Conservation (phyloP, 2,113 vertebrate species). For the Mus musculus region DNA sequence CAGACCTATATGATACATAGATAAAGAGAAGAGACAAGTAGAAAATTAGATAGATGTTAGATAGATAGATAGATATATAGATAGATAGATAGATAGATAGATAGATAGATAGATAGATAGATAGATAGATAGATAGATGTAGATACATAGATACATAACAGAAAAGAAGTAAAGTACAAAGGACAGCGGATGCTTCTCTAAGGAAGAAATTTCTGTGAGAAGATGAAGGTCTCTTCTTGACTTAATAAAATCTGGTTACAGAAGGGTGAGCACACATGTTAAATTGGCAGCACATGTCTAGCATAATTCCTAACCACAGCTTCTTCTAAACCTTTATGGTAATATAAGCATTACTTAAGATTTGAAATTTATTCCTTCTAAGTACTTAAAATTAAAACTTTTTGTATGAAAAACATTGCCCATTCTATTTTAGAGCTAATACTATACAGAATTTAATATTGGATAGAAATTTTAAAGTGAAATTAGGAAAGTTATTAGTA, state of each 20-base stretch:
- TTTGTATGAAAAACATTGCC: not conserved
- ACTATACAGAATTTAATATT: not conserved
- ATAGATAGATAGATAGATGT: not conserved
- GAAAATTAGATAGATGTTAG: no score
- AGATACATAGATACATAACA: not conserved
- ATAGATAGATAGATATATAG: no score
- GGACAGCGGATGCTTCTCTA: not conserved
- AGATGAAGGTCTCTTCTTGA: not conserved
- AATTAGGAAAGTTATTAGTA: constrained; percentile 8
- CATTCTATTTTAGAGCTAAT: not conserved
- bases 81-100: not conserved
- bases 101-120: not conserved
- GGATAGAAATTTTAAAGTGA: constrained; percentile 42
- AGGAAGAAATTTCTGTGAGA: not conserved
- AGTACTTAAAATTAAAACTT: not conserved
- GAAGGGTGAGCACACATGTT: not conserved
- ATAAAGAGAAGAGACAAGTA: not conserved
- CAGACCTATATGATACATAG: no score
- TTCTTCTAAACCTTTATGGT: not conserved
- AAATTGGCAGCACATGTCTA: not conserved
- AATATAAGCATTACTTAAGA: not conserved
- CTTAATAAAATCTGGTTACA: not conserved
- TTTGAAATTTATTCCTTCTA: not conserved
- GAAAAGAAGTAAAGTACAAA: not conserved
- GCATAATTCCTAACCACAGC: not conserved